phyloP scores from a whole-genome alignment of 2,888 invertebrate genomes.

The Torymus texanus region DNA sequence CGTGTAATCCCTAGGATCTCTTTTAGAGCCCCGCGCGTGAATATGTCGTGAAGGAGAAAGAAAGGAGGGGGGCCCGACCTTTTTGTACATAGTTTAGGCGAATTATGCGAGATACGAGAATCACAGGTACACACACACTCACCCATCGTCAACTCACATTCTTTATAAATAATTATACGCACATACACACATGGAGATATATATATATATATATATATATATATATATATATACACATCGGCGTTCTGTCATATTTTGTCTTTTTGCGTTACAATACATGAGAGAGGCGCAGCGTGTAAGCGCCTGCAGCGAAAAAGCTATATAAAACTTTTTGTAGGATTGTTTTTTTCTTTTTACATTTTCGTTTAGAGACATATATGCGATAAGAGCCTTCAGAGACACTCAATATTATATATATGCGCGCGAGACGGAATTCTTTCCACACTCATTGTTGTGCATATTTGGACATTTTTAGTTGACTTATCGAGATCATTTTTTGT shows the following conservation, averaged over 20 bases:
- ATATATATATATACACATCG: neutral
- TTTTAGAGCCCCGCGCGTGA: constrained; percentile 36
- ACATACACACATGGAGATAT: too few relatives aligned
- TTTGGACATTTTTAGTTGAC: constrained; percentile 37
- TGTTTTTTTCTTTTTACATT: constrained; percentile 42
- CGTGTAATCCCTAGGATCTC: constrained; percentile 56
- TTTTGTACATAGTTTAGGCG: constrained; percentile 56
- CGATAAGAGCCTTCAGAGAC: constrained; percentile 23
- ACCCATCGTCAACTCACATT: too few relatives aligned
- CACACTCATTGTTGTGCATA: neutral
- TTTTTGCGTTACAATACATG: constrained; percentile 13
- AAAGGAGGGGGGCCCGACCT: neutral
- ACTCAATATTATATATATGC: neutral
- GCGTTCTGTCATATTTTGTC: constrained; percentile 31
- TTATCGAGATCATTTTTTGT: neutral
- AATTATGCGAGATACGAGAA: constrained; percentile 52
- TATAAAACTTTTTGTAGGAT: constrained; percentile 33
- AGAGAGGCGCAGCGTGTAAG: constrained; percentile 25
- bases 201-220: too few relatives aligned
- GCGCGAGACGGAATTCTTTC: constrained; percentile 31
- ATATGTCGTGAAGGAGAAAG: constrained; percentile 17
- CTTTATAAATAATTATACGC: too few relatives aligned
- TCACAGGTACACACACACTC: constrained; percentile 23
- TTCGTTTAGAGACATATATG: neutral
- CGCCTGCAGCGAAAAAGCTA: constrained; percentile 18